These are phyloP conservation scores for Smutsia gigantea DNA, from an alignment of 2,797 vertebrate species.

Conservation along the genomic window DNA sequence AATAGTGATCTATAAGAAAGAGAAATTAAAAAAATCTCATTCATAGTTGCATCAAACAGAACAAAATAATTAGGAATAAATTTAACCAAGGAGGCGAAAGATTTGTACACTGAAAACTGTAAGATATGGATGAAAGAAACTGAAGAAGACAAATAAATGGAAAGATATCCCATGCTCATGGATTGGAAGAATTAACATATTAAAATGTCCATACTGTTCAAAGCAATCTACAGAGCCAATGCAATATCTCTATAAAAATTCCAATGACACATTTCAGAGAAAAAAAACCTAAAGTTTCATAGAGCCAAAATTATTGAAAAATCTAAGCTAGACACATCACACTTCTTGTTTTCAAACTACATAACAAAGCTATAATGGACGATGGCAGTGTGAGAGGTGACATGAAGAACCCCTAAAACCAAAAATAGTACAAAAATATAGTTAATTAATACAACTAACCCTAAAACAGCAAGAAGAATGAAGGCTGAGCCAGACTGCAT, in stretches of 20 bases:
- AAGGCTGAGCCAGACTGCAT: no score
- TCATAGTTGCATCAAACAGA: not conserved
- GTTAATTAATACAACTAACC: no score
- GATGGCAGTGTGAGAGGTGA: no score
- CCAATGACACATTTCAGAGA: not conserved
- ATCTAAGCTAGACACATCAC: not conserved
- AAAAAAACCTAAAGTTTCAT: not conserved
- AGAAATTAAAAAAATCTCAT: not conserved
- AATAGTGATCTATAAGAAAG: not conserved
- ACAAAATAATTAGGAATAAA: not conserved
- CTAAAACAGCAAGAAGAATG: no score
- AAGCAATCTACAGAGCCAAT: not conserved
- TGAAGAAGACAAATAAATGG: not conserved
- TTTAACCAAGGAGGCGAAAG: not conserved
- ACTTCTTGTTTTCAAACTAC: not conserved
- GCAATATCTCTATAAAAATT: not conserved
- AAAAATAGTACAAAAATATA: no score
- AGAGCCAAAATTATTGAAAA: not conserved
- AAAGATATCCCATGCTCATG: not conserved
- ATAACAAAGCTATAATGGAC: not conserved
- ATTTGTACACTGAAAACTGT: not conserved
- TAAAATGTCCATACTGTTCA: not conserved
- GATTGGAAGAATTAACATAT: not conserved
- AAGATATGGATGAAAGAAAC: not conserved
- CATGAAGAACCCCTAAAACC: no score